phyloP scores from a whole-genome alignment of 1,140 invertebrate genomes.

The Aricia agestis region DNA sequence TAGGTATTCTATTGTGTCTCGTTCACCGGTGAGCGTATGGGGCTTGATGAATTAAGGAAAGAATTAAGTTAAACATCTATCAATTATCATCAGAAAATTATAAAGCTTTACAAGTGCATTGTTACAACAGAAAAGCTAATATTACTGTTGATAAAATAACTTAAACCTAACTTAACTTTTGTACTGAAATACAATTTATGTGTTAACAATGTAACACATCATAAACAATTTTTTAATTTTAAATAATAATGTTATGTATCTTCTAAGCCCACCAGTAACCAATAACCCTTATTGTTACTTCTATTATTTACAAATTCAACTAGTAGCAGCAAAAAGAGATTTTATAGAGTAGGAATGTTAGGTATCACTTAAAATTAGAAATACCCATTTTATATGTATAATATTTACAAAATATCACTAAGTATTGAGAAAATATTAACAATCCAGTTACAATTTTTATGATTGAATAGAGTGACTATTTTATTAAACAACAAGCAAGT shows the following conservation, averaged over 20 bases:
- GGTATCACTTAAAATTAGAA: not conserved
- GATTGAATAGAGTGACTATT: too few relatives aligned
- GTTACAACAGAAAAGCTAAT: too few relatives aligned
- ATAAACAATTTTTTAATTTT: not conserved
- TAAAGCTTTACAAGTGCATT: too few relatives aligned
- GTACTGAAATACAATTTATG: not conserved
- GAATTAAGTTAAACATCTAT: too few relatives aligned
- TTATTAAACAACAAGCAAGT: too few relatives aligned
- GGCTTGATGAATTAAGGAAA: too few relatives aligned
- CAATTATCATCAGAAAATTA: too few relatives aligned
- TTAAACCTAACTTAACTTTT: too few relatives aligned
- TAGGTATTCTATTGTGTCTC: too few relatives aligned
- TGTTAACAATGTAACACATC: not conserved
- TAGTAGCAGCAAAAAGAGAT: not conserved
- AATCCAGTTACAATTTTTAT: not conserved
- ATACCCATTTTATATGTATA: conserved; percentile 2
- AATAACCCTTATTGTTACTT: not conserved
- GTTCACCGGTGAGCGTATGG: too few relatives aligned
- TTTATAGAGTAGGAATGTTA: conserved; percentile 3
- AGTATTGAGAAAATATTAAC: conserved; percentile 11
- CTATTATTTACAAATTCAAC: not conserved
- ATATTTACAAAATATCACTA: conserved; percentile 4
- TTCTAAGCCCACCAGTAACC: too few relatives aligned
- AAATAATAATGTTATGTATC: not conserved
- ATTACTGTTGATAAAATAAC: too few relatives aligned